Evolutionary conservation across 2,797 vertebrate species (phyloP), one percentile per base, ranked within the genome.

Genomic region (Galaxias olidus): DNA sequence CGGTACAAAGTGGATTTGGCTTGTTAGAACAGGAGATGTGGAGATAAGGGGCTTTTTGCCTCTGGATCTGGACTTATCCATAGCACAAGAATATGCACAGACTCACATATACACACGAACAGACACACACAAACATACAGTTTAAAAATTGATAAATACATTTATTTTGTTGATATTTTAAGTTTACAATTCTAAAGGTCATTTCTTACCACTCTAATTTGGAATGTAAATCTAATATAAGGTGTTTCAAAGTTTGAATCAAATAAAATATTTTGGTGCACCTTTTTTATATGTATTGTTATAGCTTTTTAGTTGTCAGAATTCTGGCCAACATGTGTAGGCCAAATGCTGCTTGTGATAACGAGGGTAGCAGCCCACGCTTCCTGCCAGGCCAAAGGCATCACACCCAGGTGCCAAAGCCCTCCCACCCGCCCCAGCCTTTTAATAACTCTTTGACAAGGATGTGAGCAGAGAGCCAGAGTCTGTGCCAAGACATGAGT

Each of bases 1-100:
- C 0, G 1, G 57, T 61, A 71, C 79, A 81, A 87, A 92, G 90
- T 83, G 91, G 69, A 77, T 61, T 9, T 49, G 62, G 74, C 80
- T 82, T 87, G 84, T 87, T 73, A 79, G 44, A 69, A 81, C 61
- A 55, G 72, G 76, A 86, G 65, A 65, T 63, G 55, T 61, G 66
- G 56, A 65, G 57, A 84, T 43, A 68, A 65, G 61, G 19, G 50
- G 70, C 75, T 57, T 57, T 50, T 50, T 12, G 10, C 71, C 73
- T 77, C 59, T n/a, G 44, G 47, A 77, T 53, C 44, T 54, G 12
- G 56, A 73, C 68, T 42, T 61, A 61, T 60, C 13, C 13, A 8
- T 47, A 3, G 45, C 45, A 6, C 30, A 30, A 30, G 30, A 30
- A 30, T 30, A 30, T 6, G 30, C 30, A 30, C 30, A 30, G 3